Conservation (phyloP, 2,888 invertebrate species). For the Archips xylosteana region DNA sequence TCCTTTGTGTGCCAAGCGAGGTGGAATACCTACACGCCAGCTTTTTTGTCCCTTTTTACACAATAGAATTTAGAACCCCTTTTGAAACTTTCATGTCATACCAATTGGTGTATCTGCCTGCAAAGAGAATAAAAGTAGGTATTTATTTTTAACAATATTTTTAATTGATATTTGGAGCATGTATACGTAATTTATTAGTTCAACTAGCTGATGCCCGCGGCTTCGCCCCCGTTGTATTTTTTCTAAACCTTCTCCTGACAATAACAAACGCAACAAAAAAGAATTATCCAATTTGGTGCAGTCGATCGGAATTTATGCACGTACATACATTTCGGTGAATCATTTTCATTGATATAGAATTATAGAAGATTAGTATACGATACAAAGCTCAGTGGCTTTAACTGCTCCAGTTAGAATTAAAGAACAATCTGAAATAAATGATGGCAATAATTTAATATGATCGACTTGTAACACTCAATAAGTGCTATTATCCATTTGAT, state of each 20-base stretch:
- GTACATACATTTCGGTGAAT: too few relatives aligned
- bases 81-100: conserved; percentile 18
- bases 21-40: conserved; percentile 35
- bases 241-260: too few relatives aligned
- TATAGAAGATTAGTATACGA: too few relatives aligned
- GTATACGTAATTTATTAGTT: too few relatives aligned
- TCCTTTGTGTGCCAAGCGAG: conserved; percentile 40
- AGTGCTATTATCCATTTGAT: conserved; percentile 8
- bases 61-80: conserved; percentile 23
- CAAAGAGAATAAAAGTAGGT: background rate
- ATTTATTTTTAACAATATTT: too few relatives aligned
- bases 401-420: background rate
- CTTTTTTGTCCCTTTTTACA: conserved; percentile 29
- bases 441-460: conserved; percentile 19
- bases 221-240: too few relatives aligned
- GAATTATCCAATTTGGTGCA: too few relatives aligned
- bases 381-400: background rate
- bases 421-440: conserved; percentile 1
- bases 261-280: too few relatives aligned
- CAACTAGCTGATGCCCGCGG: too few relatives aligned
- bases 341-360: too few relatives aligned
- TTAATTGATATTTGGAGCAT: too few relatives aligned
- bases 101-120: background rate
- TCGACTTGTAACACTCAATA: conserved; percentile 5
- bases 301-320: too few relatives aligned